These are phyloP conservation scores for Luehdorfia chinensis DNA, from an alignment of 1,140 invertebrate species.

Conservation along the genomic window DNA sequence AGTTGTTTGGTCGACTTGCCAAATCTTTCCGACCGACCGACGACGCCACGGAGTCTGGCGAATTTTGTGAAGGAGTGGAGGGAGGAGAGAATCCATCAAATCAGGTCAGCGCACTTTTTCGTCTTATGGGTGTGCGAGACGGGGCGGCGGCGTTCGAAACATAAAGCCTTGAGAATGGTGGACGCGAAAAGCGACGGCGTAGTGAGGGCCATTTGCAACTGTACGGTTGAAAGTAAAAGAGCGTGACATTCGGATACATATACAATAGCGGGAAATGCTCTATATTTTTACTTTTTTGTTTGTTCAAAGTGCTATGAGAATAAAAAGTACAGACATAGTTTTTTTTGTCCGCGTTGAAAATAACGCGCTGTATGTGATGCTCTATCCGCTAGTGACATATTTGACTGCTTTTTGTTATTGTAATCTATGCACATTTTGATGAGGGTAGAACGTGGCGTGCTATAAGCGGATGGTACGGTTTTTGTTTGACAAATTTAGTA, in stretches of 20 bases:
- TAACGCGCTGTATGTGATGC: conserved; percentile 2
- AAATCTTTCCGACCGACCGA: conserved; percentile 18
- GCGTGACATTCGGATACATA: conserved; percentile 4
- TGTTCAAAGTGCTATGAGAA: conserved; percentile 7
- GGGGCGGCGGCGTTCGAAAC: conserved; percentile 28
- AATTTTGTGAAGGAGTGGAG: conserved; percentile 12
- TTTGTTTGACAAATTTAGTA: too few species aligned
- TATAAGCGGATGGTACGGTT: conserved; percentile 6
- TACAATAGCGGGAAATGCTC: conserved; percentile 13
- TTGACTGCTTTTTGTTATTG: conserved; percentile 16
- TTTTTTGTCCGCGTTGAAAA: conserved; percentile 10
- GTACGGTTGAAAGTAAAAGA: conserved; percentile 13
- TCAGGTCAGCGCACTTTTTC: conserved; percentile 55
- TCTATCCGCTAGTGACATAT: conserved; percentile 14
- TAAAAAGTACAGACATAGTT: conserved; percentile 11
- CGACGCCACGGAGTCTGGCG: conserved; percentile 41
- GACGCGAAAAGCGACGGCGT: conserved; percentile 14
- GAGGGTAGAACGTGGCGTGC: conserved; percentile 9
- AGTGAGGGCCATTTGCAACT: conserved; percentile 14
- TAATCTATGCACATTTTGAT: conserved; percentile 18
- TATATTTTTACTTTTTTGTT: conserved; percentile 13
- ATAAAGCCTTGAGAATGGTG: conserved; percentile 18
- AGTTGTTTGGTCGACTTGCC: conserved; percentile 31
- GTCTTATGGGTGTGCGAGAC: conserved; percentile 36
- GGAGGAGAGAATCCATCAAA: conserved; percentile 23